Evolutionary conservation across 2,888 invertebrate species (phyloP).

Genomic region (Polia nebulosa): DNA sequence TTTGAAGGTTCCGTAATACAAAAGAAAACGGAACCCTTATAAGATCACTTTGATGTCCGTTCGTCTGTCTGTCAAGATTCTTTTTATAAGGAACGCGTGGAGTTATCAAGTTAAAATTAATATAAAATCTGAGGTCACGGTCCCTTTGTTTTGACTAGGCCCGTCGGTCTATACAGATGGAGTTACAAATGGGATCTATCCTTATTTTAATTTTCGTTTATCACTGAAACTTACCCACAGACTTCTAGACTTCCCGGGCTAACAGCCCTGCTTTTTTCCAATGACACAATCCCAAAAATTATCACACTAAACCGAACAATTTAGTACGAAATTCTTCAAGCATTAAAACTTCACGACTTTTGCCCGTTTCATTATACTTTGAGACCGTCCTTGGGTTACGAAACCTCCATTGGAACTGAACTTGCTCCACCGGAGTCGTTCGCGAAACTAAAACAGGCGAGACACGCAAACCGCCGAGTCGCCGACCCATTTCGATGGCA

Average conservation of each 20-base stretch:
- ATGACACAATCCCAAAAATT: slow-evolving; percentile 27
- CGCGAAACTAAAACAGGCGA: slow-evolving; percentile 62
- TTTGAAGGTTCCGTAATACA: no score
- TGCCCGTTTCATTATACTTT: slow-evolving; percentile 41
- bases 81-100: no score
- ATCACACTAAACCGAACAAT: slow-evolving; percentile 44
- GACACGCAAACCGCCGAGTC: slow-evolving; percentile 57
- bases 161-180: no score
- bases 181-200: background rate
- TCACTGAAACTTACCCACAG: slow-evolving; percentile 40
- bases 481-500: slow-evolving; percentile 60
- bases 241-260: background rate
- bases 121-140: no score
- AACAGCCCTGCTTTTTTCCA: slow-evolving; percentile 3
- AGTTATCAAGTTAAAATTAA: no score
- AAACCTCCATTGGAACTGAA: slow-evolving; percentile 40
- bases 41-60: no score
- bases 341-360: slow-evolving; percentile 19
- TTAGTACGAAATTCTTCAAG: slow-evolving; percentile 39
- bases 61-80: no score
- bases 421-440: slow-evolving; percentile 54
- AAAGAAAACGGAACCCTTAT: no score
- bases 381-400: slow-evolving; percentile 56
- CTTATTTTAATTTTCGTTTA: background rate
- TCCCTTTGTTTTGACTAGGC: background rate